Evolutionary conservation across 2,113 vertebrate species (phyloP).

Genomic region (Dicrurus megarhynchus): DNA sequence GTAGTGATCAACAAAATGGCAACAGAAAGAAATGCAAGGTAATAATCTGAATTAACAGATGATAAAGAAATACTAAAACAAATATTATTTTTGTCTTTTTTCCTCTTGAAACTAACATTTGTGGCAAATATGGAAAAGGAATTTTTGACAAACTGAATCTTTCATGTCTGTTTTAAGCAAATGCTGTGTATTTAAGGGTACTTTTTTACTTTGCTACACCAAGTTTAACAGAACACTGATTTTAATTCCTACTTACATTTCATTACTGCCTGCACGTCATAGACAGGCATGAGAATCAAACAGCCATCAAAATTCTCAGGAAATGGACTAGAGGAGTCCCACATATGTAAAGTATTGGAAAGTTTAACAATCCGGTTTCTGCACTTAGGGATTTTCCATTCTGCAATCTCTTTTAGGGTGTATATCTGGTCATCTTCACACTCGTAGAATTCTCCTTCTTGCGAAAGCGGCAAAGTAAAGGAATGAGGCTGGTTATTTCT

Average conservation of each 20-base stretch:
- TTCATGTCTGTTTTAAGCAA: neutral
- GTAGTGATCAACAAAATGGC: neutral
- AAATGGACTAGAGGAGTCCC: slow-evolving; percentile 54
- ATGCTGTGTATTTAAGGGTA: neutral
- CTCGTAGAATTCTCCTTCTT: slow-evolving; percentile 80
- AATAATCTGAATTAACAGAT: neutral
- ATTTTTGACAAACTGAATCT: neutral
- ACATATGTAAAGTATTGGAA: slow-evolving; percentile 49
- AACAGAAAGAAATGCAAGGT: neutral
- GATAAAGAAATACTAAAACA: neutral
- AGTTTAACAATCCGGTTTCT: slow-evolving; percentile 75
- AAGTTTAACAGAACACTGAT: neutral
- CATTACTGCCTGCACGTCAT: slow-evolving; percentile 82
- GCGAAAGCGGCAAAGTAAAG: slow-evolving; percentile 73
- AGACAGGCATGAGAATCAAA: slow-evolving; percentile 78
- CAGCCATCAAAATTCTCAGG: slow-evolving; percentile 72
- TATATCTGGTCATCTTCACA: slow-evolving; percentile 83
- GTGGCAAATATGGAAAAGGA: neutral
- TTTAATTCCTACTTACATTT: slow-evolving; percentile 79
- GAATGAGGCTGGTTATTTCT: slow-evolving; percentile 56
- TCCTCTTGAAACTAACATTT: neutral
- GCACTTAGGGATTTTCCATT: slow-evolving; percentile 83
- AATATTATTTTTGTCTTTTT: neutral
- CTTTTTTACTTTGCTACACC: neutral
- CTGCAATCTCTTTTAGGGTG: slow-evolving; percentile 80